phyloP scores from a whole-genome alignment of 2,888 invertebrate genomes.

The Gnatocerus cornutus region DNA sequence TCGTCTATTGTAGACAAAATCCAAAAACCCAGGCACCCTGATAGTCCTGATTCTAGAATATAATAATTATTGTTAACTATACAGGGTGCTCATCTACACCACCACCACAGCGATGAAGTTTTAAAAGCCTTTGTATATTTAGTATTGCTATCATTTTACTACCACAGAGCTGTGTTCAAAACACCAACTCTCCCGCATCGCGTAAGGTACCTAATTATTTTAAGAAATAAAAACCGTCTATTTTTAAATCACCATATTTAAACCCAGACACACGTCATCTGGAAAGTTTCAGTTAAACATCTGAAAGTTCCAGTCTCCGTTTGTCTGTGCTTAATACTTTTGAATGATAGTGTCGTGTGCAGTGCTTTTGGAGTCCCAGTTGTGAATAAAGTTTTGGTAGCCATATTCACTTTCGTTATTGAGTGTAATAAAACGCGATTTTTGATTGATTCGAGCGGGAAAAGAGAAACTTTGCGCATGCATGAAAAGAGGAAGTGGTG shows the following conservation, averaged over 20 bases:
- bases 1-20: too few species aligned
- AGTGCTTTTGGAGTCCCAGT: slow-evolving; percentile 56
- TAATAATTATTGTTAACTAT: too few species aligned
- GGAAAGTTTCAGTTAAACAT: slow-evolving; percentile 30
- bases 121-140: too few species aligned
- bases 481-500: slow-evolving; percentile 35
- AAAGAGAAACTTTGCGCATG: background rate
- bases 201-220: slow-evolving; percentile 59
- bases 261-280: slow-evolving; percentile 46
- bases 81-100: too few species aligned
- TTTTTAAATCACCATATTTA: slow-evolving; percentile 54
- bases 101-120: too few species aligned
- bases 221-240: slow-evolving; percentile 58
- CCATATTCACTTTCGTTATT: slow-evolving; percentile 53
- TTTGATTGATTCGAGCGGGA: slow-evolving; percentile 1
- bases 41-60: too few species aligned
- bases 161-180: background rate
- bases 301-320: slow-evolving; percentile 45
- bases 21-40: too few species aligned
- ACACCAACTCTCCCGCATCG: slow-evolving; percentile 23
- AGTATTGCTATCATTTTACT: too few species aligned
- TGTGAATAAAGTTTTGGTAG: slow-evolving; percentile 52
- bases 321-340: slow-evolving; percentile 45
- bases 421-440: slow-evolving; percentile 26
- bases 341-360: slow-evolving; percentile 56